Conservation (phyloP, 2,888 invertebrate species). For the Chydorus sphaericus region DNA sequence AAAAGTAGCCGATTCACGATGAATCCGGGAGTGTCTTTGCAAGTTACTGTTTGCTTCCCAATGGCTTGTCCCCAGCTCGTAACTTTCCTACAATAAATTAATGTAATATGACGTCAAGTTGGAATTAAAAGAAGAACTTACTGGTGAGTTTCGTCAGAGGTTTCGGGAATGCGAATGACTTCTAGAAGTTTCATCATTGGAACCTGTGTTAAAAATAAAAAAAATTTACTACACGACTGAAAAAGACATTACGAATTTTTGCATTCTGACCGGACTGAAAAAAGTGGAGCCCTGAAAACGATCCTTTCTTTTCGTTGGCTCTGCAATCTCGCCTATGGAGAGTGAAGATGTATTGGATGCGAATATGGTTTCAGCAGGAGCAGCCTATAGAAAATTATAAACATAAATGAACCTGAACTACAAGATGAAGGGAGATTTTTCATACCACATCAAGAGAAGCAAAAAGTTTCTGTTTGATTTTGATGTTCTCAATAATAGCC, state of each 20-base stretch:
- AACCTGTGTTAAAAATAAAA: too few species aligned
- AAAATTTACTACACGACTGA: not conserved
- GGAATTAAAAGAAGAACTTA: too few species aligned
- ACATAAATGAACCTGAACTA: too few species aligned
- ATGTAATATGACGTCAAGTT: too few species aligned
- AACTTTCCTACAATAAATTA: conserved; percentile 26
- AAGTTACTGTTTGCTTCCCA: conserved; percentile 37
- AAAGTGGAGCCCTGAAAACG: conserved; percentile 43
- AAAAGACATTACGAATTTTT: too few species aligned
- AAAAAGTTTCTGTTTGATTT: conserved; percentile 60
- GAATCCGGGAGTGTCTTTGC: conserved; percentile 43
- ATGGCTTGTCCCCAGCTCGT: conserved; percentile 36
- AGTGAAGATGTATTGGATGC: conserved; percentile 42
- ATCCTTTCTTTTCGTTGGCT: conserved; percentile 29
- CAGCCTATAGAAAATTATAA: conserved; percentile 24
- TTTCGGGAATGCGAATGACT: conserved; percentile 35
- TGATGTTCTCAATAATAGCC: conserved; percentile 72
- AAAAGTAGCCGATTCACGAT: conserved; percentile 43
- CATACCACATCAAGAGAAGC: conserved; percentile 47
- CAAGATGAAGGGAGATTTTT: too few species aligned
- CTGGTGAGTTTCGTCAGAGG: conserved; percentile 34
- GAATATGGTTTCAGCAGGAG: conserved; percentile 31
- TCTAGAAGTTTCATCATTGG: conserved; percentile 43
- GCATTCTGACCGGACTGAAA: too few species aligned
- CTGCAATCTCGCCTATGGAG: conserved; percentile 36